Base-by-base conservation (phyloP, 2,113 vertebrate species). In the Suncus etruscus region DNA sequence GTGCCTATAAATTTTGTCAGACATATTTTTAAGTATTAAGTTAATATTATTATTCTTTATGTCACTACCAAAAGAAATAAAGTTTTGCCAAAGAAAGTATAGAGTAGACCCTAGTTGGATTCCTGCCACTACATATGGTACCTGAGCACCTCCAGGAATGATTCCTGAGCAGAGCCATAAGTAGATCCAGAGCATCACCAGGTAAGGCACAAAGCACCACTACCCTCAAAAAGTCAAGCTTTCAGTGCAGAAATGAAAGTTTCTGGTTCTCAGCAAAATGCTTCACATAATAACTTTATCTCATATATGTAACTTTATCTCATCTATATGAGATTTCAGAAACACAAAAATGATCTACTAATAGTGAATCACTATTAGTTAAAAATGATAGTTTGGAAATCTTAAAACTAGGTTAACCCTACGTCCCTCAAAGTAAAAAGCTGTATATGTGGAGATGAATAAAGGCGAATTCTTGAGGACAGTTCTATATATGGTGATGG, bases 371-470 rank as follows among this genome's bases (percentile, higher is more conserved):
- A 88, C 14, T 73, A 14, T 63, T 54, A 15, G 18, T 61, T 61
- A 61, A 61, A 61, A 61, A 15, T 61, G 65, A 2, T 47, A 66
- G 39, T 86, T 68, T 31, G n/a, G 45, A 83, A 87, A 91, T 66
- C 47, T 94, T 69, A 77, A 51, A 58, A 78, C n/a, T 86, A 1
- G 74, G 72, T 45, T 88, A 39, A 83, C 4, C 32, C 76, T 84
- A 9, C 24, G 8, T 72, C 68, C 87, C 93, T 92, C 79, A 82
- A 92, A 87, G 18, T 70, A 24, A 39, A 94, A 92, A 70, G 73
- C 31, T 58, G 58, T 61, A 0, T 25, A 51, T 32, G 18, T 58
- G 58, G 48, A 87, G 16, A n/a, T 68, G 48, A 90, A 86, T 29
- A 83, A 89, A 92, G 11, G 14, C 27, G 75, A 85, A 6, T 75